Percentiles rank a stretch among this genome's conserved stretches.
phyloP scores from a whole-genome alignment of 2,113 vertebrate species.

The Catagonus wagneri region DNA sequence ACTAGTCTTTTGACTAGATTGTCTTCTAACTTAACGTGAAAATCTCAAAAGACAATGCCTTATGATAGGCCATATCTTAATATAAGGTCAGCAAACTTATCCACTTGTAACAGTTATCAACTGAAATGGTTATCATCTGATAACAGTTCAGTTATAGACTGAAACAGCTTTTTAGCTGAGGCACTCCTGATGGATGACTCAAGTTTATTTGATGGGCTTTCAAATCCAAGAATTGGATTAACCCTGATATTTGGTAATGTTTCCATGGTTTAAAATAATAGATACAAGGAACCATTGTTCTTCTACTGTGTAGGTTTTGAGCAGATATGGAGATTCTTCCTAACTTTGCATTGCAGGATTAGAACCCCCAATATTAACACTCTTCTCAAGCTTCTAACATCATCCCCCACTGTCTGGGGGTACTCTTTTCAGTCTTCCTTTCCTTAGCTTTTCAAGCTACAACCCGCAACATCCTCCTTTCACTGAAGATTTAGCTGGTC shows the following conservation, averaged over 20 bases:
- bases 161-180: not conserved
- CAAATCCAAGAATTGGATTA: not conserved
- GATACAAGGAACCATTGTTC: not conserved
- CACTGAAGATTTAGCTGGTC: not conserved
- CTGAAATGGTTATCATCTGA: no score
- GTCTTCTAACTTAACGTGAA: not conserved
- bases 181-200: not conserved
- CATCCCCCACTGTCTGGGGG: not conserved
- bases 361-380: not conserved
- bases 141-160: no score
- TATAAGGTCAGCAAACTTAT: not conserved
- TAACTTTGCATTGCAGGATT: not conserved
- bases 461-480: not conserved
- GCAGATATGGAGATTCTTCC: not conserved
- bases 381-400: not conserved
- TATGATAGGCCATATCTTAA: not conserved
- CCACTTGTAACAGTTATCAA: not conserved
- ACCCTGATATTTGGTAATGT: not conserved
- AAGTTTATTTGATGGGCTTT: not conserved
- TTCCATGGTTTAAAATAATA: not conserved
- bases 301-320: not conserved
- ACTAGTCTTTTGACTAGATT: not conserved
- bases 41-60: not conserved
- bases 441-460: not conserved
- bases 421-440: not conserved